phyloP scores from a whole-genome alignment of 1,140 invertebrate species.

The Anagrus nilaparvatae region DNA sequence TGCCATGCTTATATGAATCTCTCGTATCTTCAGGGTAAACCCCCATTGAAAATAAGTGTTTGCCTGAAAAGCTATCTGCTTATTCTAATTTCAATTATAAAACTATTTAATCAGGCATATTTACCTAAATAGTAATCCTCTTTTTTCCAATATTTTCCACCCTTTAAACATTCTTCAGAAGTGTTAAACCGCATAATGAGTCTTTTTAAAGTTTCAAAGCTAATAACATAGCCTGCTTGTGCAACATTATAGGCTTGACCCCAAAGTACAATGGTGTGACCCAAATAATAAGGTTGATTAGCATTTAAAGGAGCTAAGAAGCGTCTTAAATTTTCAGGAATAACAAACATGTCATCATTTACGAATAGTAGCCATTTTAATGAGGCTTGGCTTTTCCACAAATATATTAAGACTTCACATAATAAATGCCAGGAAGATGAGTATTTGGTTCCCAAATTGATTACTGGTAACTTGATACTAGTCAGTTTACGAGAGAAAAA shows the following conservation, averaged over 20 bases:
- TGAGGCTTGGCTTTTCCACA: conserved; percentile 22
- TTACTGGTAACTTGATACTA: conserved; percentile 21
- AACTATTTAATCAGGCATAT: neutral
- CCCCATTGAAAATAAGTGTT: conserved; percentile 36
- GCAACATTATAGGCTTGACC: conserved; percentile 41
- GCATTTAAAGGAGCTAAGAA: conserved; percentile 35
- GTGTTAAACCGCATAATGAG: conserved; percentile 35
- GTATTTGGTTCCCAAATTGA: conserved; percentile 28
- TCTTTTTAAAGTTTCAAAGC: conserved; percentile 30
- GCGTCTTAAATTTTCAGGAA: conserved; percentile 41
- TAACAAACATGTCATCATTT: conserved; percentile 41
- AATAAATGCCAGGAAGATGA: conserved; percentile 41
- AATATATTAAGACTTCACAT: conserved; percentile 34
- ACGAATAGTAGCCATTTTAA: conserved; percentile 42
- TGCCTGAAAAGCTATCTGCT: conserved; percentile 28
- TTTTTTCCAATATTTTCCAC: conserved; percentile 46
- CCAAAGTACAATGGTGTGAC: conserved; percentile 42
- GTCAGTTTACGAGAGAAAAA: conserved; percentile 27
- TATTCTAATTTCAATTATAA: neutral
- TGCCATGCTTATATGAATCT: conserved; percentile 35
- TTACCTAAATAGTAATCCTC: conserved; percentile 48
- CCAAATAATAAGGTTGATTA: conserved; percentile 39
- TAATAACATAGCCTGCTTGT: conserved; percentile 44
- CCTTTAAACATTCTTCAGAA: conserved; percentile 31
- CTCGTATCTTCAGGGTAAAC: conserved; percentile 43